Evolutionary conservation across 2,113 vertebrate genomes (phyloP).

Genomic region (Haplochromis burtoni): DNA sequence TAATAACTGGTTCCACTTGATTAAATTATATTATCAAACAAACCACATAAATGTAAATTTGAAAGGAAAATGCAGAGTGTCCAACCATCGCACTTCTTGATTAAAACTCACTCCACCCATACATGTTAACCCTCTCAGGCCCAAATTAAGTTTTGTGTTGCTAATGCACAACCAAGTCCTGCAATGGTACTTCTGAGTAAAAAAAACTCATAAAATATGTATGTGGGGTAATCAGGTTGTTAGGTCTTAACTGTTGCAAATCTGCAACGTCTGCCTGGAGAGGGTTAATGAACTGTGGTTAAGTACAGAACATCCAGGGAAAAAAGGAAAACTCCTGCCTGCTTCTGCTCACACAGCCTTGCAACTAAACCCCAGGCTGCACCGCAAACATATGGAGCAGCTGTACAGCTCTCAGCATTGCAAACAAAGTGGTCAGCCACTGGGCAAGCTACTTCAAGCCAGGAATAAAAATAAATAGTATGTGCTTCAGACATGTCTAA

Average conservation of each 20-base stretch:
- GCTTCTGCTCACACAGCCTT: neutral
- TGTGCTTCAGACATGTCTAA: neutral
- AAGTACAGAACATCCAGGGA: neutral
- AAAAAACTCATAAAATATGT: no score
- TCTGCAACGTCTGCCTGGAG: no score
- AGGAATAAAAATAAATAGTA: slow-evolving; percentile 14
- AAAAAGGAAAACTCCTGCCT: neutral
- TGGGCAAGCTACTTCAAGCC: neutral
- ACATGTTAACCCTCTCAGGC: neutral
- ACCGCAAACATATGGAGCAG: neutral
- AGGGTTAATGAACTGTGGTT: neutral
- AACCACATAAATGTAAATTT: neutral
- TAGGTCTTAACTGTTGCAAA: no score
- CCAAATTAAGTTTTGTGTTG: no score
- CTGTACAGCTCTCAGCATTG: neutral
- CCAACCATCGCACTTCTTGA: neutral
- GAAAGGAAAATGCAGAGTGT: neutral
- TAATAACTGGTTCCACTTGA: neutral
- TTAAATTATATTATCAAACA: neutral
- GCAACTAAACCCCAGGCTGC: neutral
- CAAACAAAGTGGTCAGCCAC: neutral
- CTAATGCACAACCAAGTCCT: no score
- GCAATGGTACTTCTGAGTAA: no score
- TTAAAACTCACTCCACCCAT: neutral
- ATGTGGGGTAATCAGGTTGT: no score